Evolutionary conservation across 2,113 vertebrate species (phyloP).

Genomic region (Heloderma charlesbogerti): DNA sequence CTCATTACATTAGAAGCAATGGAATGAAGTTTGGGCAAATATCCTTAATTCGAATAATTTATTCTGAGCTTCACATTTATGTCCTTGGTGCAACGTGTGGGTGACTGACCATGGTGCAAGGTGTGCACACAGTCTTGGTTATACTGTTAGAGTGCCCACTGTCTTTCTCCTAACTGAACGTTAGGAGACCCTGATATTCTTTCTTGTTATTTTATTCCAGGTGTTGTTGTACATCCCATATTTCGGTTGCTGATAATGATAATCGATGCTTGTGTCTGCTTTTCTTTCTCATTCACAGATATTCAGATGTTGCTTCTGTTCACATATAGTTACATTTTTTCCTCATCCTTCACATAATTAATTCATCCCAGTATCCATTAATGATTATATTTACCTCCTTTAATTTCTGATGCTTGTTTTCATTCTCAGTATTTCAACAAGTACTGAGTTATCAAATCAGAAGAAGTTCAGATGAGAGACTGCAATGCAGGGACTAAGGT

Average conservation of each 20-base stretch:
- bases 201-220: neutral
- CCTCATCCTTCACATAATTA: slow-evolving; percentile 24
- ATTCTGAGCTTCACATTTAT: neutral
- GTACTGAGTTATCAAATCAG: neutral
- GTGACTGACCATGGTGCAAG: neutral
- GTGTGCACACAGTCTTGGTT: neutral
- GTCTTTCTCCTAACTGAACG: neutral
- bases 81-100: neutral
- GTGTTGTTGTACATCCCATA: neutral
- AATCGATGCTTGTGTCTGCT: neutral
- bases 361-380: slow-evolving; percentile 26
- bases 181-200: neutral
- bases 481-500: neutral
- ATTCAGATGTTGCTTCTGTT: neutral
- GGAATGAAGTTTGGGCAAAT: neutral
- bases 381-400: slow-evolving; percentile 31
- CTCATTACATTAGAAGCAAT: neutral
- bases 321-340: neutral
- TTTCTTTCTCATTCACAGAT: neutral
- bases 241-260: neutral
- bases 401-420: slow-evolving; percentile 37
- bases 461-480: neutral
- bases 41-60: neutral
- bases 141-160: neutral
- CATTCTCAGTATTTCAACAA: neutral